phyloP scores from a whole-genome alignment of 2,113 vertebrate species.

The Caranx melampygus region DNA sequence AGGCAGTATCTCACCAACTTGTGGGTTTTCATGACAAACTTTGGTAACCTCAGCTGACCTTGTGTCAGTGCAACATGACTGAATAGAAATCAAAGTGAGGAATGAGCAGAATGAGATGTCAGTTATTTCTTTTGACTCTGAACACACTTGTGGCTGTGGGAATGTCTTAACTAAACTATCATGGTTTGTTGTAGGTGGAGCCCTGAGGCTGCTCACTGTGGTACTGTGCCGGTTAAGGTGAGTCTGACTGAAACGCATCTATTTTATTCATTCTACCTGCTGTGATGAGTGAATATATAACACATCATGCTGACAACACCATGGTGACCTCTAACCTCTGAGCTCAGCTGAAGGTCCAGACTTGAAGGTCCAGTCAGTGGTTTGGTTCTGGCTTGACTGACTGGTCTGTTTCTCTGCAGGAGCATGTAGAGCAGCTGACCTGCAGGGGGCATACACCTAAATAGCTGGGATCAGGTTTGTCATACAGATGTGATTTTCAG shows the following conservation, averaged over 20 bases:
- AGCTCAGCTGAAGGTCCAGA: slow-evolving; percentile 42
- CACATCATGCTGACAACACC: slow-evolving; percentile 74
- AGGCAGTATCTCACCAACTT: too few relatives aligned
- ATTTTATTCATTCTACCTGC: neutral
- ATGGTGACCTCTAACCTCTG: slow-evolving; percentile 54
- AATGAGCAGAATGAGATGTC: too few relatives aligned
- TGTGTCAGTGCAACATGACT: too few relatives aligned
- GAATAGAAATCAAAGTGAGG: too few relatives aligned
- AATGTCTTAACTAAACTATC: too few relatives aligned
- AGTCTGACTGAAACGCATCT: accelerated
- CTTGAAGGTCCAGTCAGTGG: accelerated
- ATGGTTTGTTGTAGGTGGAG: too few relatives aligned
- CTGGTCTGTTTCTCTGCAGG: slow-evolving; percentile 6
- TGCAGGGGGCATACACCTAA: neutral
- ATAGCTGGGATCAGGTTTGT: neutral
- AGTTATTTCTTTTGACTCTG: too few relatives aligned
- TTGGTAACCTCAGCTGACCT: too few relatives aligned
- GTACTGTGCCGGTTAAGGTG: slow-evolving; percentile 8
- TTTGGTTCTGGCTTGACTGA: neutral
- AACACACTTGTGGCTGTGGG: too few relatives aligned
- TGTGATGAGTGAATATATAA: slow-evolving; percentile 60
- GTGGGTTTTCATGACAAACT: too few relatives aligned
- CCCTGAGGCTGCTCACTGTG: neutral
- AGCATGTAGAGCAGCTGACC: neutral
- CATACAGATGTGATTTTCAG: neutral